Conservation (phyloP, 2,888 invertebrate species). For the Acronicta alni region DNA sequence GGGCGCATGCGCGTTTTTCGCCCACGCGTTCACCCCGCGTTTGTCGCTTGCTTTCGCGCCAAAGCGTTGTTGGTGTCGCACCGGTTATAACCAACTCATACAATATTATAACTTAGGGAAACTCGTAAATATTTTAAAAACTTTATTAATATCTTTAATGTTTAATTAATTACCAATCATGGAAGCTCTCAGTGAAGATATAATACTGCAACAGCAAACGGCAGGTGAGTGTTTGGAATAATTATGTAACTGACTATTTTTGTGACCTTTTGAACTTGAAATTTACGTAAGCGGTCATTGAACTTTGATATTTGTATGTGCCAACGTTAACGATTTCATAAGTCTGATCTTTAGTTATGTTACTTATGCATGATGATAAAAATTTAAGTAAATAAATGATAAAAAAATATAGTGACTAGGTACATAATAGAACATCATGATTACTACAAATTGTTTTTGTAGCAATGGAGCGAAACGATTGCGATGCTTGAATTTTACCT, state of each 20-base stretch:
- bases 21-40: slow-evolving; percentile 71
- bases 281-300: slow-evolving; percentile 61
- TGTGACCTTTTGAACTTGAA: slow-evolving; percentile 61
- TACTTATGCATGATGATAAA: slow-evolving; percentile 13
- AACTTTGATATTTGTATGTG: slow-evolving; percentile 64
- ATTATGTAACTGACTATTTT: slow-evolving; percentile 40
- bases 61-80: slow-evolving; percentile 79
- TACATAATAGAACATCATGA: too few species aligned
- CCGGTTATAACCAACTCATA: slow-evolving; percentile 76
- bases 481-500: slow-evolving; percentile 3
- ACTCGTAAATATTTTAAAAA: slow-evolving; percentile 15
- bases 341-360: slow-evolving; percentile 24
- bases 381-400: too few species aligned
- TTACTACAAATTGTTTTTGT: not conserved
- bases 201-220: slow-evolving; percentile 61
- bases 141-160: slow-evolving; percentile 37
- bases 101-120: slow-evolving; percentile 37
- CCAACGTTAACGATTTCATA: slow-evolving; percentile 23
- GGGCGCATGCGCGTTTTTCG: slow-evolving; percentile 79
- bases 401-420: too few species aligned
- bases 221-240: slow-evolving; percentile 72
- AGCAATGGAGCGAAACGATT: not conserved
- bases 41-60: slow-evolving; percentile 80
- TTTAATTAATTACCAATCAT: slow-evolving; percentile 56
- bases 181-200: slow-evolving; percentile 69